Evolutionary conservation across 2,113 vertebrate species (phyloP).

Genomic region (Cichladusa arquata): DNA sequence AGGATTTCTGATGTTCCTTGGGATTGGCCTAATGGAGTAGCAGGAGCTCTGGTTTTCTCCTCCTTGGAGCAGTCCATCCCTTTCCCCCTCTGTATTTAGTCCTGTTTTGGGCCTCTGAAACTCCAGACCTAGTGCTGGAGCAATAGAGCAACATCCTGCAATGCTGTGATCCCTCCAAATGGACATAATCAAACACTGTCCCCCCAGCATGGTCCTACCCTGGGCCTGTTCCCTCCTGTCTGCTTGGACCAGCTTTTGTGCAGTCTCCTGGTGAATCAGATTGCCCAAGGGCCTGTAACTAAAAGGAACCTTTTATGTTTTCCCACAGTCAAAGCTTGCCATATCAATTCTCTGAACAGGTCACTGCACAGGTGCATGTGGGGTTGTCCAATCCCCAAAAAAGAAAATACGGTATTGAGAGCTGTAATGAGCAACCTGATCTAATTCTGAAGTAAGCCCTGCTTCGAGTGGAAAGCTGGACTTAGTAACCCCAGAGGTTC

Average conservation of each 20-base stretch:
- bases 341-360: background rate
- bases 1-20: background rate
- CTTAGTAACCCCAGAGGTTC: background rate
- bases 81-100: background rate
- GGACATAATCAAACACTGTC: background rate
- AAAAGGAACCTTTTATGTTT: background rate
- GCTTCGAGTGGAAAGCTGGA: background rate
- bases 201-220: background rate
- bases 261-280: background rate
- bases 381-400: background rate
- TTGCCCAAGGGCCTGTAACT: background rate
- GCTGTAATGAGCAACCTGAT: background rate
- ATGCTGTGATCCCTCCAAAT: background rate
- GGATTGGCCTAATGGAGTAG: background rate
- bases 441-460: background rate
- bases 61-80: background rate
- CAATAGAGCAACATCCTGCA: background rate
- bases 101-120: background rate
- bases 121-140: background rate
- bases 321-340: background rate
- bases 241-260: background rate
- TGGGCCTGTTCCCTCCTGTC: background rate
- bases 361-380: background rate
- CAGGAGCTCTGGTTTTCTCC: background rate
- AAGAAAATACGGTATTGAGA: background rate